Evolutionary conservation across 92 coral and sea anemone species (phyloP), one percentile per base, ranked within the genome.

Genomic region (Umimayanthus chanpuru): DNA sequence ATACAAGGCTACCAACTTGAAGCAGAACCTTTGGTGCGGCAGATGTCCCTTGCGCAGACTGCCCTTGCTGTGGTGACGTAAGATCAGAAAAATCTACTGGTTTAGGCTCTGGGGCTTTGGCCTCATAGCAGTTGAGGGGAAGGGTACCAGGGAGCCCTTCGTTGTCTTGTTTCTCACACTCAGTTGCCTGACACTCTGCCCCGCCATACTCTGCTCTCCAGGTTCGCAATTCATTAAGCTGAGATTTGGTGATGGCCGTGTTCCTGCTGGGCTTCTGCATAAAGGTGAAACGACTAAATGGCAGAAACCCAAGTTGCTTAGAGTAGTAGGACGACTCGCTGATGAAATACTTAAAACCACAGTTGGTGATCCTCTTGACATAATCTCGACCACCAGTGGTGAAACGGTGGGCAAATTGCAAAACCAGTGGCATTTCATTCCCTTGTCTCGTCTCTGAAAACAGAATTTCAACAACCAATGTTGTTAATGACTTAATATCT

Each of bases 121-220:
- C n/a, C n/a, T n/a, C n/a, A n/a, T n/a, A n/a, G n/a, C n/a, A n/a
- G n/a, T n/a, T n/a, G n/a, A n/a, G n/a, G n/a, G n/a, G n/a, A n/a
- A n/a, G n/a, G n/a, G n/a, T n/a, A n/a, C n/a, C n/a, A n/a, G n/a
- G n/a, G n/a, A n/a, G n/a, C n/a, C n/a, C n/a, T n/a, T n/a, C n/a
- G n/a, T n/a, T n/a, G n/a, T n/a, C n/a, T n/a, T n/a, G n/a, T n/a
- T n/a, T n/a, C n/a, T n/a, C n/a, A n/a, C n/a, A n/a, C n/a, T n/a
- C n/a, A n/a, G n/a, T n/a, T n/a, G n/a, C n/a, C n/a, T n/a, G n/a
- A n/a, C n/a, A n/a, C n/a, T n/a, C n/a, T n/a, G n/a, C n/a, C n/a
- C n/a, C n/a, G n/a, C 90, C 91, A 64, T 53, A 81, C 61, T 88
- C 86, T 80, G 65, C 90, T 44, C 80, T 67, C 90, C 86, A 80